Conservation (phyloP, 2,797 vertebrate species). For the Eleutherodactylus coqui region DNA sequence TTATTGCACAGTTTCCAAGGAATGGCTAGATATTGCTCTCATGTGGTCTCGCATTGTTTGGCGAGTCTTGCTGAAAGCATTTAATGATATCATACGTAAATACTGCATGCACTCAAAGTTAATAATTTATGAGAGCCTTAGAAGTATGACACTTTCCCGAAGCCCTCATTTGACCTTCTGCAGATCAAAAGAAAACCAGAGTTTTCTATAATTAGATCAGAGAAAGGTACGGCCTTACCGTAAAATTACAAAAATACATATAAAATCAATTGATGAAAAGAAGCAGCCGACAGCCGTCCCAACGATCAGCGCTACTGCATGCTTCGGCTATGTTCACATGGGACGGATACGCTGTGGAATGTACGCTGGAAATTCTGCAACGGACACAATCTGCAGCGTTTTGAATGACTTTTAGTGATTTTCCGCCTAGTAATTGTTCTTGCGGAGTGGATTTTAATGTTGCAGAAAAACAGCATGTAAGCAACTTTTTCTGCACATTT, state of each 20-base stretch:
- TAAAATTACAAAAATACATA: not conserved
- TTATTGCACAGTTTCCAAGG: not conserved
- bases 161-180: constrained; percentile 46
- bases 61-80: constrained; percentile 38
- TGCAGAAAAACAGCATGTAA: too few relatives aligned
- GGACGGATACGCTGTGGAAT: too few relatives aligned
- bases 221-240: not conserved
- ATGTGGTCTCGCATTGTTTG: constrained; percentile 30
- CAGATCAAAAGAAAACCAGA: constrained; percentile 6
- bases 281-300: too few relatives aligned
- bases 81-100: constrained; percentile 55
- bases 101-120: constrained; percentile 46
- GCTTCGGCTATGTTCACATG: too few relatives aligned
- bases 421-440: too few relatives aligned
- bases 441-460: too few relatives aligned
- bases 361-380: too few relatives aligned
- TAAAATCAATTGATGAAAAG: too few relatives aligned
- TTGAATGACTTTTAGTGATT: too few relatives aligned
- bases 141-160: constrained; percentile 18
- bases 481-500: too few relatives aligned
- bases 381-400: too few relatives aligned
- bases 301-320: too few relatives aligned
- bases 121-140: constrained; percentile 54
- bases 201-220: not conserved
- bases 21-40: not conserved